Conservation (phyloP, 2,113 vertebrate genomes). For the Neodon shergylaensis region DNA sequence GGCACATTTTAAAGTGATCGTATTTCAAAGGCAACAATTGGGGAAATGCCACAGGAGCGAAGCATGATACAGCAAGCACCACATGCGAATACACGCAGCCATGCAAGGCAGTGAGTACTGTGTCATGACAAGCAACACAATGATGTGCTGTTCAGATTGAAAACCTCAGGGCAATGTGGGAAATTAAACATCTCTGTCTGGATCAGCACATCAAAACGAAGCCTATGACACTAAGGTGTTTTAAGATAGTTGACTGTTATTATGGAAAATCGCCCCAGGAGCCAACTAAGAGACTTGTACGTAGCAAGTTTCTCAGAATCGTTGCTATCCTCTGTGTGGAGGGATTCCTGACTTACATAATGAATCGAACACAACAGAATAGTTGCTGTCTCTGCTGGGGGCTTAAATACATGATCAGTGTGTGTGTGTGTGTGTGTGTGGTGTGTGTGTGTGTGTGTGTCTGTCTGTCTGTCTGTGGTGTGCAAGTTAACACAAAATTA, state of each 20-base stretch:
- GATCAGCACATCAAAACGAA: constrained; percentile 64
- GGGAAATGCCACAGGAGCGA: neutral
- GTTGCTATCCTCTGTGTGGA: constrained; percentile 41
- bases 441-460: too few relatives aligned
- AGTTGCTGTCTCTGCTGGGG: neutral
- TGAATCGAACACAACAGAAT: neutral
- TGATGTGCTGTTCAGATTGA: constrained; percentile 37
- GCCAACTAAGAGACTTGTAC: constrained; percentile 53
- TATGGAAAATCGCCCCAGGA: constrained; percentile 66
- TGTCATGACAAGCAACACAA: constrained; percentile 4
- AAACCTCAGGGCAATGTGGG: constrained; percentile 51
- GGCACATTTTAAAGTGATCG: constrained; percentile 14
- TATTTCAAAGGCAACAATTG: neutral
- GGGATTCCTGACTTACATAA: constrained; percentile 37
- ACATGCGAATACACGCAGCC: neutral
- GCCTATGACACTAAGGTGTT: constrained; percentile 3
- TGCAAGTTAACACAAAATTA: neutral
- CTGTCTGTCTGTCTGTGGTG: rapidly evolving
- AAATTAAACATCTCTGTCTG: constrained; percentile 53
- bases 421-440: too few relatives aligned
- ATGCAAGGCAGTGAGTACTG: neutral
- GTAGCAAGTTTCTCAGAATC: constrained; percentile 58
- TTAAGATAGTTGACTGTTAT: constrained; percentile 51
- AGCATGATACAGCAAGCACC: neutral
- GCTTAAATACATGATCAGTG: neutral